A percentile compares a stretch with the other conserved stretches of the same genome.
Conservation (phyloP, 2,888 invertebrate genomes). For the Rhingia rostrata region DNA sequence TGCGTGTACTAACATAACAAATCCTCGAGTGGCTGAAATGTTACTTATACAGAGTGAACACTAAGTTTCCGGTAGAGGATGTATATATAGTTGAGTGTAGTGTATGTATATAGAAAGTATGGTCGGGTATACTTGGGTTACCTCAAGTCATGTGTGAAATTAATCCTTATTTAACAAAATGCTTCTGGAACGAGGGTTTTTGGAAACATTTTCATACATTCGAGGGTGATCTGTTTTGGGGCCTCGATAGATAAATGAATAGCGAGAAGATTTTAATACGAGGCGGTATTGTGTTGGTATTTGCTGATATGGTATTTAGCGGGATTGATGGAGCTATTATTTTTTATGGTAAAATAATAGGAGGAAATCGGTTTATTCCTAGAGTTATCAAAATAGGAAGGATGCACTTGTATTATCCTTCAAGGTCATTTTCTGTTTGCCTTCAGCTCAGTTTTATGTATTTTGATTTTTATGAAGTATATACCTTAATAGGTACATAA, state of each 20-base stretch:
- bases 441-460: too few relatives aligned
- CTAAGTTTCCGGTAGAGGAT: slow-evolving; percentile 25
- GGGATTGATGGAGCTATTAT: too few relatives aligned
- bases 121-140: slow-evolving; percentile 1
- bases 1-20: background rate
- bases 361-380: too few relatives aligned
- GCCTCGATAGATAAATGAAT: background rate
- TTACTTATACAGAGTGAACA: slow-evolving; percentile 19
- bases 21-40: slow-evolving; percentile 8
- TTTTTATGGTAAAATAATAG: too few relatives aligned
- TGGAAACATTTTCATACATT: background rate
- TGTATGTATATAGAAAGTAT: background rate
- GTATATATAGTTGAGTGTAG: background rate
- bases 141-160: slow-evolving; percentile 59
- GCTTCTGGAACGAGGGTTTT: background rate
- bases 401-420: background rate
- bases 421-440: background rate
- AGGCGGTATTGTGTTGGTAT: too few relatives aligned
- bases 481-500: too few relatives aligned
- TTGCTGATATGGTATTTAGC: too few relatives aligned
- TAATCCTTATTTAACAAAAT: slow-evolving; percentile 56
- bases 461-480: too few relatives aligned
- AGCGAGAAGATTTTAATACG: background rate
- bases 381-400: background rate
- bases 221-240: background rate